Evolutionary conservation across 1,140 invertebrate species (phyloP).

Genomic region (Pseudobourletiella spinata): DNA sequence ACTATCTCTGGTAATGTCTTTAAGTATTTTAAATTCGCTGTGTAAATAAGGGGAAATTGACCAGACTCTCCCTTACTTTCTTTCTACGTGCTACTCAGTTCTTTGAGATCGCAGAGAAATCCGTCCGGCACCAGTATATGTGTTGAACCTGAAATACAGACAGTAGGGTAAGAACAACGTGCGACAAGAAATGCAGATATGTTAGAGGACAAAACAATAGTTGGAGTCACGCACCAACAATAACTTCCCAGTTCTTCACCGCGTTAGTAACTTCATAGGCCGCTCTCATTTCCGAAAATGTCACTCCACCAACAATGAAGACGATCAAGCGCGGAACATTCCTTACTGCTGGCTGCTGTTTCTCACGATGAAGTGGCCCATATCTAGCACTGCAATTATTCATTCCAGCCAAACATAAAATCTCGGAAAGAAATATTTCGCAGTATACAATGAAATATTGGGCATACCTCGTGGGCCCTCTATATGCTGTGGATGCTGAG

Average conservation of each 20-base stretch:
- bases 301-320: conserved; percentile 90
- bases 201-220: conserved; percentile 1
- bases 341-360: conserved; percentile 64
- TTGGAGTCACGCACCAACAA: conserved; percentile 64
- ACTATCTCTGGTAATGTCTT: not conserved
- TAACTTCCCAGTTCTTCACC: conserved; percentile 97
- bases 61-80: not conserved
- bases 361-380: conserved; percentile 98
- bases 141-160: conserved; percentile 66
- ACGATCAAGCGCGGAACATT: conserved; percentile 94
- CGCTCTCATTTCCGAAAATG: conserved; percentile 93
- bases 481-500: conserved; percentile 72
- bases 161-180: not conserved
- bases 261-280: conserved; percentile 96
- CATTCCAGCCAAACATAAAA: not conserved
- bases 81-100: not conserved
- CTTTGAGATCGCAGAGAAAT: conserved; percentile 53
- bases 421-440: not conserved
- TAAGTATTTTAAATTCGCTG: not conserved
- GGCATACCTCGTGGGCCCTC: conserved; percentile 52
- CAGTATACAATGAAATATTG: conserved; percentile 11
- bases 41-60: no score
- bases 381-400: conserved; percentile 73
- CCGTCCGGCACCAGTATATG: conserved; percentile 93
- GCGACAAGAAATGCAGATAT: not conserved